A percentile compares a stretch with the other conserved stretches of the same genome.
Evolutionary conservation across 2,113 vertebrate species (phyloP).

Genomic region (Tichodroma muraria): DNA sequence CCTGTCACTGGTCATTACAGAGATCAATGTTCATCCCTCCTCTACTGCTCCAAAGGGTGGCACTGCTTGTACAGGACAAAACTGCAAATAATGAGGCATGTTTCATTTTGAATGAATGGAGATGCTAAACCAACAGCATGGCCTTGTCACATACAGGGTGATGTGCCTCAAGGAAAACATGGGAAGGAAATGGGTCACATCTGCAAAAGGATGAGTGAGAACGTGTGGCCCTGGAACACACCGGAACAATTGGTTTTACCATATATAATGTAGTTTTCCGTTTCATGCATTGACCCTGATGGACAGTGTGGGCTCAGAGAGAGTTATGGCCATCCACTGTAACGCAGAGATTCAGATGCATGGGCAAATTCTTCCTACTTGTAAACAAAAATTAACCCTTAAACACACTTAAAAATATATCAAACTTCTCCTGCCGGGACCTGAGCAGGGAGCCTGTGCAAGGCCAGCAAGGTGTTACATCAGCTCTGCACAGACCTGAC

Average conservation of each 20-base stretch:
- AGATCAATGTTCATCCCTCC: not conserved
- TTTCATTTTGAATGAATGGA: not conserved
- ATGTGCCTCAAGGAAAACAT: not conserved
- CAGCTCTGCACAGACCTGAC: not conserved
- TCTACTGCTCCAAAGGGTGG: not conserved
- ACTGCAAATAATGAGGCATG: not conserved
- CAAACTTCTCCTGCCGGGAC: not conserved
- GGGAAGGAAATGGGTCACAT: not conserved
- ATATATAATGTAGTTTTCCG: not conserved
- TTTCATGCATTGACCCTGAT: not conserved
- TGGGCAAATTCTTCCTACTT: not conserved
- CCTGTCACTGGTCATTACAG: not conserved
- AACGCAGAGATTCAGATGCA: not conserved
- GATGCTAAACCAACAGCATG: not conserved
- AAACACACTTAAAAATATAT: not conserved
- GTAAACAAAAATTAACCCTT: not conserved
- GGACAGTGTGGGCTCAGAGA: not conserved
- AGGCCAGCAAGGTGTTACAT: not conserved
- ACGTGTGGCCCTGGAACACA: fast-evolving
- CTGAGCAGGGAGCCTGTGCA: not conserved
- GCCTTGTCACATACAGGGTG: not conserved
- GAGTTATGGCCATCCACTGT: too few species aligned
- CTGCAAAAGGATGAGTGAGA: not conserved
- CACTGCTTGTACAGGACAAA: not conserved
- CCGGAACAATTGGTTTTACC: not conserved